Conservation (phyloP, 2,888 invertebrate genomes). For the Cepaea hortensis region DNA sequence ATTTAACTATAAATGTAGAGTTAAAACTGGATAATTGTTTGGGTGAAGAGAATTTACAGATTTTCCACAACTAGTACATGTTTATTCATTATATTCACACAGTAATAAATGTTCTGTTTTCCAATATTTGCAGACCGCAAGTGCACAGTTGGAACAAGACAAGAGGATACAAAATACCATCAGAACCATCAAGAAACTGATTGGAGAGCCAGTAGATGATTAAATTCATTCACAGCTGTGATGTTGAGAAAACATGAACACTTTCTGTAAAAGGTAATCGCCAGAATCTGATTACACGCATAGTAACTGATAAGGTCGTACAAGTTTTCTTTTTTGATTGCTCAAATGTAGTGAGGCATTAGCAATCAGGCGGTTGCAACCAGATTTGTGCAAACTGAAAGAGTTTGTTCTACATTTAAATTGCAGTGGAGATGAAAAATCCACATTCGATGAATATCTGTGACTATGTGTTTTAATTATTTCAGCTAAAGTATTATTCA, state of each 20-base stretch:
- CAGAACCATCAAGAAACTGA: slow-evolving; percentile 2
- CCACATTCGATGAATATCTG: too few species aligned
- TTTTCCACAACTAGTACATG: too few species aligned
- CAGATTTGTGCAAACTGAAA: too few species aligned
- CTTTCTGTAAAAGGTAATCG: too few species aligned
- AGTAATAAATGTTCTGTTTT: not conserved
- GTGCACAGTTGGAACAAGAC: not conserved
- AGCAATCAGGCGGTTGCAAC: not conserved
- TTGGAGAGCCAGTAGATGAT: slow-evolving; percentile 10
- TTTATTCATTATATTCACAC: too few species aligned
- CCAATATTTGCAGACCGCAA: not conserved
- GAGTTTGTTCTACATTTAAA: not conserved
- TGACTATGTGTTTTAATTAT: too few species aligned
- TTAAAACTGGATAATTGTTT: too few species aligned
- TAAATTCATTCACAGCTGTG: not conserved
- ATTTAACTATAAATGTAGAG: too few species aligned
- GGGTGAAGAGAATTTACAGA: too few species aligned
- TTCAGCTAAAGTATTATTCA: too few species aligned
- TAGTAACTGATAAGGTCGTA: not conserved
- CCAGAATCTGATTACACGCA: too few species aligned
- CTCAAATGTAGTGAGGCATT: not conserved
- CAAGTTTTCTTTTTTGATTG: not conserved
- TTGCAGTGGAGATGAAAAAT: too few species aligned
- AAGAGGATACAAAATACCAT: not conserved
- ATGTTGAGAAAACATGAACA: not conserved